Evolutionary conservation across 2,797 vertebrate genomes (phyloP), one percentile per base, ranked within the genome.

Genomic region (Novumbra hubbsi): DNA sequence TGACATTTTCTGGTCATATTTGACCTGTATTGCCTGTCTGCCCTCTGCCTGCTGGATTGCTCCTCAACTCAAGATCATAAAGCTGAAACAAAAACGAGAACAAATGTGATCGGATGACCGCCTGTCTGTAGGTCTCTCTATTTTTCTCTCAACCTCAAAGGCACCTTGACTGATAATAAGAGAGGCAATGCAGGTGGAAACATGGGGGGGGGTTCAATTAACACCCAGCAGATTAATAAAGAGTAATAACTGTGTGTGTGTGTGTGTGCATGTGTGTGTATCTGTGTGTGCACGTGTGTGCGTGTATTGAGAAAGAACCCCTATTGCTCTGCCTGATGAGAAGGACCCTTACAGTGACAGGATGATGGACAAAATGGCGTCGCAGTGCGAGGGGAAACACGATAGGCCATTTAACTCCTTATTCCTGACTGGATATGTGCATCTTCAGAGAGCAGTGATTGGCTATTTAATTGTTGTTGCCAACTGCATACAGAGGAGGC

Each of bases 161-260:
- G 93, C 93, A 94, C 93, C 93, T 94, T 94, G 92, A 88, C 89
- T 91, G 91, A 91, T 94, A 94, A 94, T 94, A 92, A 94, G 92
- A 88, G 88, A 81, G 79, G 81, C 85, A 88, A 89, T 87, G 89
- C 93, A 94, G 93, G 93, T 94, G 91, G 78, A 83, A 87, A 90
- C 91, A 87, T 90, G 88, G 90, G 83, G 78, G 78, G 91, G 91
- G 92, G 91, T 94, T 94, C 92, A 94, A 94, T 94, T 94, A 94
- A 94, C 87, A 86, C 86, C 91, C 91, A 90, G 93, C 92, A 93
- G 93, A 94, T 94, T 94, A 93, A 93, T 93, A 93, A 94, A 94
- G 93, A 93, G 92, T 92, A 92, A 94, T 92, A 92, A 89, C 87
- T 63, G 55, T 34, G 28, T 34, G 55, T 19, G 55, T 50, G 73